Evolutionary conservation across 2,888 invertebrate species (phyloP), one percentile per base, ranked within the genome.

Genomic region (Adelphocoris suturalis): DNA sequence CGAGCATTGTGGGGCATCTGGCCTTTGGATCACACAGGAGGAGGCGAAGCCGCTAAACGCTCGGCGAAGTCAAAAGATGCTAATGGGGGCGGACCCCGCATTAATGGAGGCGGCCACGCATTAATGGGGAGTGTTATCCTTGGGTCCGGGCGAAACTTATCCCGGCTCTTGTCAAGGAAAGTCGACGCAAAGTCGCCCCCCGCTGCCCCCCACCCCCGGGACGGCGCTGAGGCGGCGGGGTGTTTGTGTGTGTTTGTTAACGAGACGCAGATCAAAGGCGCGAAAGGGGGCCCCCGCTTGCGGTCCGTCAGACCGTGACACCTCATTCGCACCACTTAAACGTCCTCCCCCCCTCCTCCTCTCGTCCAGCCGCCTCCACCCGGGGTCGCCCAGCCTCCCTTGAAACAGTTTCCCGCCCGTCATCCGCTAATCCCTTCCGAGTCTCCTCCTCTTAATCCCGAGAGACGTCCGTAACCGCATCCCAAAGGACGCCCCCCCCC

Each of bases 221-320:
- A 16, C n/a, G n/a, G n/a, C n/a, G n/a, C n/a, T n/a, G n/a, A 19
- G 19, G 57, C 37, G 52, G 16, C 37, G 7, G 28, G 27, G 76
- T 76, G 76, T 76, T 76, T 76, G 76, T 57, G 85, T 55, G 85
- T 37, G 85, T 57, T 47, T 85, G 85, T 23, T 57, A 57, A 85
- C 85, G 85, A 85, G 61, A 28, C 13, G 85, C 85, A 57, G 27
- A 85, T 85, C 85, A 85, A 85, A 85, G 85, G 85, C 47, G 80
- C 23, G 27, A 27, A 14, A 78, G 78, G 78, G n/a, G 78, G 27
- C 37, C 27, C 23, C 82, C 23, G 48, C 82, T 57, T 85, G 85
- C 55, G 85, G 85, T 85, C 85, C 85, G 85, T 85, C 85, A 85
- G 85, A 85, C 85, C 85, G 85, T 85, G 57, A 85, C 85, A 85